A percentile compares a stretch with the other conserved stretches of the same genome.
Evolutionary conservation across 2,113 vertebrate species (phyloP).

Genomic region (Balaeniceps rex): DNA sequence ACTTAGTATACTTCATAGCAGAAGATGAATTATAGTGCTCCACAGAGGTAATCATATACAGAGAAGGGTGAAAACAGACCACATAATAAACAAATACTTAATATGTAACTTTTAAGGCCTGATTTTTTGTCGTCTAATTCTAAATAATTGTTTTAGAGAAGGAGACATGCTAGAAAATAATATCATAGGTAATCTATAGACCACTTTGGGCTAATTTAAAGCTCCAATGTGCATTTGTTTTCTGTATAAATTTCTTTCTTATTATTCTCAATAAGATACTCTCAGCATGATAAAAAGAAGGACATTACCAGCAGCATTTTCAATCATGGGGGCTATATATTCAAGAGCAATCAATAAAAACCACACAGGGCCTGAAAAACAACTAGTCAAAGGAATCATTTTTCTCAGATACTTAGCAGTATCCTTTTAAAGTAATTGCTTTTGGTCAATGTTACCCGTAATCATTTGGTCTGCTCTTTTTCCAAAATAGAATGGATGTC

Average conservation of each 20-base stretch:
- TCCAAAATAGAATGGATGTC: conserved; percentile 66
- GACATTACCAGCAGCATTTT: conserved; percentile 85
- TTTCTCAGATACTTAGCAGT: conserved; percentile 91
- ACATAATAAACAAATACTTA: not conserved
- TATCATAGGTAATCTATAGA: conserved; percentile 63
- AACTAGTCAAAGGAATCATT: conserved; percentile 86
- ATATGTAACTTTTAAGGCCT: not conserved
- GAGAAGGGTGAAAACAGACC: not conserved
- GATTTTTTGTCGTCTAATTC: not conserved
- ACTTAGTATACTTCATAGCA: not conserved
- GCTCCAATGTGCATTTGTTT: conserved; percentile 64
- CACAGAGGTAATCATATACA: not conserved
- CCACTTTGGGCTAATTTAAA: conserved; percentile 54
- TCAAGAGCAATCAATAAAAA: conserved; percentile 91
- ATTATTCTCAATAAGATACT: conserved; percentile 75
- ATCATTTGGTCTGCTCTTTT: conserved; percentile 84
- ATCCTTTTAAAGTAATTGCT: conserved; percentile 95
- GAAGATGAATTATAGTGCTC: conserved; percentile 1
- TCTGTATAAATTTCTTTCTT: conserved; percentile 80
- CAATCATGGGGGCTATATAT: conserved; percentile 86
- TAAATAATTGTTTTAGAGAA: conserved; percentile 4
- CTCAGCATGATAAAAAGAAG: conserved; percentile 66
- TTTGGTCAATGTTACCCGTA: conserved; percentile 87
- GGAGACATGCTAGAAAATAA: conserved; percentile 20
- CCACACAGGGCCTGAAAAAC: conserved; percentile 84